Conservation (phyloP, 2,797 vertebrate species). For the Naso thynnoides region DNA sequence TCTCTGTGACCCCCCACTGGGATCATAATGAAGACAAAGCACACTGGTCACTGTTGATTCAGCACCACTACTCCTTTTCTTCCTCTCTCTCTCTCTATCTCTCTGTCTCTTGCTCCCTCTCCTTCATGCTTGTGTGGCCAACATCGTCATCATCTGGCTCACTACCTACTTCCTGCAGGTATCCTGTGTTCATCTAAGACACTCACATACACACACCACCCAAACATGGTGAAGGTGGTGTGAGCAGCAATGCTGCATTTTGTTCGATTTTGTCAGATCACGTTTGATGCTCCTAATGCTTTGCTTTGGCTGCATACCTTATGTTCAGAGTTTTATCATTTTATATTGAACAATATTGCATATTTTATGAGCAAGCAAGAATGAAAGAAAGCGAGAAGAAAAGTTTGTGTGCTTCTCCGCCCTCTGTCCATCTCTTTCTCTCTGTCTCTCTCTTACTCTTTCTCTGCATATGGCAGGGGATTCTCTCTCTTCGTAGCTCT, state of each 20-base stretch:
- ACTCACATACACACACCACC: constrained; percentile 13
- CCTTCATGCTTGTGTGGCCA: constrained; percentile 41
- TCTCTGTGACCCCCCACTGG: constrained; percentile 83
- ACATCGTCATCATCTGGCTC: constrained; percentile 58
- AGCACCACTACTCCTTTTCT: constrained; percentile 78
- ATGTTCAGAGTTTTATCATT: background rate
- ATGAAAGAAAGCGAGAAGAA: constrained; percentile 31
- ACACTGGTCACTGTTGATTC: constrained; percentile 94
- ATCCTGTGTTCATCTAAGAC: constrained; percentile 12
- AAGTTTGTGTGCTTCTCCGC: constrained; percentile 53
- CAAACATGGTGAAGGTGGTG: background rate
- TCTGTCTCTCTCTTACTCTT: constrained; percentile 61
- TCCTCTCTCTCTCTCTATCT: constrained; percentile 32
- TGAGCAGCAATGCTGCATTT: background rate
- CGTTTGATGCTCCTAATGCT: background rate
- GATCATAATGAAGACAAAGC: constrained; percentile 95
- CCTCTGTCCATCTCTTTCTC: constrained; percentile 67
- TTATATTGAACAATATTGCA: background rate
- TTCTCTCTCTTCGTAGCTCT: constrained; percentile 84
- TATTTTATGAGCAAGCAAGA: constrained; percentile 18
- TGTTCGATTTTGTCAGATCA: background rate
- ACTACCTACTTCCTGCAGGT: constrained; percentile 26
- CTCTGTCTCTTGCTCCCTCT: constrained; percentile 23
- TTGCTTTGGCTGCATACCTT: background rate
- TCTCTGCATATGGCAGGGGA: constrained; percentile 84